Conservation (phyloP, 2,797 vertebrate genomes). For the Liasis olivaceus region DNA sequence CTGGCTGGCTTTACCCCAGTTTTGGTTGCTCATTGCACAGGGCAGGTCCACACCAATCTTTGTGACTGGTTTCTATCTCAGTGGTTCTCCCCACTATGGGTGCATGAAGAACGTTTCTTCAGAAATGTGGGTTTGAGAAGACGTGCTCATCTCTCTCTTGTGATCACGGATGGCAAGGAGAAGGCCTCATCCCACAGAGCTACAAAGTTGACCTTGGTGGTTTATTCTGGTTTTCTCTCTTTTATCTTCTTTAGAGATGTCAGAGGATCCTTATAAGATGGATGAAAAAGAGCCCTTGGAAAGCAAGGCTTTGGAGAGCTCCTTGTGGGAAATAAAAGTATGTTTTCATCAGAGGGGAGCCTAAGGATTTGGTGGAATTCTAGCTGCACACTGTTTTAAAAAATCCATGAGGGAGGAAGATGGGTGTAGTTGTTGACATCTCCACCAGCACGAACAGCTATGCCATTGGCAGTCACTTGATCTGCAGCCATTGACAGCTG, state of each 20-base stretch:
- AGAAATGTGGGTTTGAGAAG: neutral
- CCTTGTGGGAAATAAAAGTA: conserved; percentile 94
- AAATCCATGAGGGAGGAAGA: neutral
- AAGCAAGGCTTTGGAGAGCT: conserved; percentile 90
- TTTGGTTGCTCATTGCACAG: neutral
- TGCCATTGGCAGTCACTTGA: neutral
- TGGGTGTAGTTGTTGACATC: neutral
- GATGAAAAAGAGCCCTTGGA: conserved; percentile 82
- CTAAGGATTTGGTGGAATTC: neutral
- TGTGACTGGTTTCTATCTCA: neutral
- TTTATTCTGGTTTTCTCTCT: neutral
- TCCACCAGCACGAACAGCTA: neutral
- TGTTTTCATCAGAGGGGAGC: neutral
- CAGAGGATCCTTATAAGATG: conserved; percentile 86
- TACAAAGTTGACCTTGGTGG: neutral
- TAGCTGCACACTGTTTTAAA: too few relatives aligned
- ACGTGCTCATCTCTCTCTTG: too few relatives aligned
- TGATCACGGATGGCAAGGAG: neutral
- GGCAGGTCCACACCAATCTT: neutral
- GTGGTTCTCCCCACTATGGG: neutral
- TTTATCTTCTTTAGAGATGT: conserved; percentile 57
- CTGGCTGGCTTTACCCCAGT: neutral
- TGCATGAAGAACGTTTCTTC: too few relatives aligned
- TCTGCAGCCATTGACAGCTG: neutral
- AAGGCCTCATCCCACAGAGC: rapidly evolving